phyloP scores from a whole-genome alignment of 1,140 invertebrate species.

The Aphis gossypii region DNA sequence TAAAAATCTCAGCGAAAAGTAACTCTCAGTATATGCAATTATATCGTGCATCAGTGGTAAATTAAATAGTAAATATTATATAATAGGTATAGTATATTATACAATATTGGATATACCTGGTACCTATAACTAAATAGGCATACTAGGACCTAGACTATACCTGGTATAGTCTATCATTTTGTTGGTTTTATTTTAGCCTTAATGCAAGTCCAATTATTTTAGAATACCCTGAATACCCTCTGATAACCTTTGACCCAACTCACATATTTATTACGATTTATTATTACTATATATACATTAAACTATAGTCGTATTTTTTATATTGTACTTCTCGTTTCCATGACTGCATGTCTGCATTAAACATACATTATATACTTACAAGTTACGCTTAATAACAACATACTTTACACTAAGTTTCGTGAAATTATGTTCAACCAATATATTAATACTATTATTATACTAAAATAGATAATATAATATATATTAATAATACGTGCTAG shows the following conservation, averaged over 20 bases:
- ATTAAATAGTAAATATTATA: no score
- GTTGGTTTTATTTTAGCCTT: background rate
- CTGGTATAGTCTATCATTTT: background rate
- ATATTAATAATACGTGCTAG: background rate
- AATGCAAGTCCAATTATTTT: conserved; percentile 8
- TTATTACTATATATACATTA: background rate
- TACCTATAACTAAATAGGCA: no score
- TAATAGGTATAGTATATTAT: no score
- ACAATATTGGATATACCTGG: no score
- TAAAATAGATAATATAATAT: background rate
- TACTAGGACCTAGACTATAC: no score
- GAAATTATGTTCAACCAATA: background rate
- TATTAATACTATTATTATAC: background rate
- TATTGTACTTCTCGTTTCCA: conserved; percentile 28
- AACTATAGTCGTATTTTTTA: background rate
- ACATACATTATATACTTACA: background rate
- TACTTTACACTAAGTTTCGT: background rate
- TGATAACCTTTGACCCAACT: conserved; percentile 33
- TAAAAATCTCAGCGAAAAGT: no score
- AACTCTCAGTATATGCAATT: no score
- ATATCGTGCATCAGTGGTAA: no score
- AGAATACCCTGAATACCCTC: conserved; percentile 32
- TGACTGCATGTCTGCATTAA: conserved; percentile 27
- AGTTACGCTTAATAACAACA: background rate
- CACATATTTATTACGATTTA: background rate